Evolutionary conservation across 1,140 invertebrate species (phyloP).

Genomic region (Drosophila kohkoa): DNA sequence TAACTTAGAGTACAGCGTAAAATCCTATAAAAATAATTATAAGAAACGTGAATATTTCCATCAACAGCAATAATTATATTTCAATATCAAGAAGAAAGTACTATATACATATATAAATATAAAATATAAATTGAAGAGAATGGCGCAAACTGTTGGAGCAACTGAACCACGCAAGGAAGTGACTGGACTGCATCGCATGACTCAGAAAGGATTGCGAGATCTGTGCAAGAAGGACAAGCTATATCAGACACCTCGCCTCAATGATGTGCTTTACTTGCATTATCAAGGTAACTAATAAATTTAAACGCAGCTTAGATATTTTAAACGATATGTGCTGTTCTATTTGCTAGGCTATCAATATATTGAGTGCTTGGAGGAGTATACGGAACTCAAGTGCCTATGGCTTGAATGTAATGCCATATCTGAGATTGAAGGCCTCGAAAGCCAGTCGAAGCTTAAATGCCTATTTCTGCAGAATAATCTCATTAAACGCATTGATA

Average conservation of each 20-base stretch:
- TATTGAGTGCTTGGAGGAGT: conserved; percentile 97
- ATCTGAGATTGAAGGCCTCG: conserved; percentile 92
- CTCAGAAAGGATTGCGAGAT: conserved; percentile 90
- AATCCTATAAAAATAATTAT: conserved; percentile 11
- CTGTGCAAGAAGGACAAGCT: conserved; percentile 94
- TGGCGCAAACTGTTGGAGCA: conserved; percentile 25
- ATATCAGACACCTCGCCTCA: conserved; percentile 94
- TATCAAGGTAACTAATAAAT: conserved; percentile 90
- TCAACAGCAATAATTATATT: not conserved
- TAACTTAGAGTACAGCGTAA: conserved; percentile 1
- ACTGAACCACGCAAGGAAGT: conserved; percentile 57
- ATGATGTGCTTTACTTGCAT: conserved; percentile 97
- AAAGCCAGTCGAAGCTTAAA: conserved; percentile 90
- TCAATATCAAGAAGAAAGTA: not conserved
- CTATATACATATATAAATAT: not conserved
- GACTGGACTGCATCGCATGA: conserved; percentile 87
- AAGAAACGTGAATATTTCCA: conserved; percentile 1
- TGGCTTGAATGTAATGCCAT: conserved; percentile 98
- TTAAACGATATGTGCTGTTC: not conserved
- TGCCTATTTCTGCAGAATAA: conserved; percentile 96
- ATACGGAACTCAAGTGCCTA: conserved; percentile 95
- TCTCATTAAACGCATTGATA: conserved; percentile 94
- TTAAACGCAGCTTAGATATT: not conserved
- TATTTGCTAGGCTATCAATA: conserved; percentile 89
- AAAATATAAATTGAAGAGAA: conserved; percentile 18